A percentile compares a stretch with the other conserved stretches of the same genome.
phyloP scores from a whole-genome alignment of 2,888 invertebrate genomes.

The Anarsia innoxiella region DNA sequence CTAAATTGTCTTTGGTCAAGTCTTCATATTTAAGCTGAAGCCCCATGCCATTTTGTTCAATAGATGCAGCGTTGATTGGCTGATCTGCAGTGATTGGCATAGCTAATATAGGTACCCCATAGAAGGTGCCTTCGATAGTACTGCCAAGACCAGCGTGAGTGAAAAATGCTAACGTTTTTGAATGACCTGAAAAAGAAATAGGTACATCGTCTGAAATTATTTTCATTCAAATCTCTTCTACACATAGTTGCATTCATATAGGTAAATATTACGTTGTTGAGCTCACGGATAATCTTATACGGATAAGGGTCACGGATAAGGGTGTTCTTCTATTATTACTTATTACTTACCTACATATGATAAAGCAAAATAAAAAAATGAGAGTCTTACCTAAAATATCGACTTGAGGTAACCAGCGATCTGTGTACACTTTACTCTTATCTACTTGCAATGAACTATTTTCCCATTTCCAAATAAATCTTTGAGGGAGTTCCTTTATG shows the following conservation, averaged over 20 bases:
- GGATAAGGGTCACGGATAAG: too few relatives aligned
- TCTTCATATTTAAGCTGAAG: slow-evolving; percentile 55
- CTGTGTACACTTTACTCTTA: slow-evolving; percentile 77
- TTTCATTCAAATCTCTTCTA: too few relatives aligned
- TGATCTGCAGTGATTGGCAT: slow-evolving; percentile 78
- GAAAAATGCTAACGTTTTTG: slow-evolving; percentile 74
- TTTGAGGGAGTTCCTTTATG: slow-evolving; percentile 77
- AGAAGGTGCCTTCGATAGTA: slow-evolving; percentile 75
- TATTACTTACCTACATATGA: too few relatives aligned
- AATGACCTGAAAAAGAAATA: slow-evolving; percentile 60
- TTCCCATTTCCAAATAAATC: slow-evolving; percentile 88
- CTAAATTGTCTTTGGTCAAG: slow-evolving; percentile 64
- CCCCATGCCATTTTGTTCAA: slow-evolving; percentile 73
- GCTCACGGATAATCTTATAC: too few relatives aligned
- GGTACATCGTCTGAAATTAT: too few relatives aligned
- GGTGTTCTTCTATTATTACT: too few relatives aligned
- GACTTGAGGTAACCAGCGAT: slow-evolving; percentile 82
- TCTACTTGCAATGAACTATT: slow-evolving; percentile 54
- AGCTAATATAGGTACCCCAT: slow-evolving; percentile 75
- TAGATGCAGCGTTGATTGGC: slow-evolving; percentile 71
- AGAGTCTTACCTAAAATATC: slow-evolving; percentile 83
- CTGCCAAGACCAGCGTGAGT: slow-evolving; percentile 77
- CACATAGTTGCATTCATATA: too few relatives aligned
- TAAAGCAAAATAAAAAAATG: too few relatives aligned
- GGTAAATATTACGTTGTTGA: too few relatives aligned